A percentile compares a stretch with the other conserved stretches of the same genome.
Conservation (phyloP, 2,888 invertebrate genomes). For the Acleris literana region DNA sequence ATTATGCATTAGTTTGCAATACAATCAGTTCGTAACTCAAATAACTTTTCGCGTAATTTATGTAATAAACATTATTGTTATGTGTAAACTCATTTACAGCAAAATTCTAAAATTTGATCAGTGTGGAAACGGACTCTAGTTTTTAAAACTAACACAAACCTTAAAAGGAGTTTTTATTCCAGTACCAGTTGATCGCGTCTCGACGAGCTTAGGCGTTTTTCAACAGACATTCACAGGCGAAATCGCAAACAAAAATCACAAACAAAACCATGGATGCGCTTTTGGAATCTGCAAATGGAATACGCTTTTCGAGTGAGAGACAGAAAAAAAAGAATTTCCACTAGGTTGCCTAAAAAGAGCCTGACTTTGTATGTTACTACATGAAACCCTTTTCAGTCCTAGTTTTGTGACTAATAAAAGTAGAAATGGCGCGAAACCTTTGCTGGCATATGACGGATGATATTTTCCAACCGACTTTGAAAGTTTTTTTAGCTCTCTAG, state of each 20-base stretch:
- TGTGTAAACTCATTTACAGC: too few species aligned
- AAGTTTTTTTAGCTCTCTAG: too few species aligned
- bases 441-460: constrained; percentile 12
- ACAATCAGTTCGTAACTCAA: background rate
- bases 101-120: too few species aligned
- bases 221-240: constrained; percentile 1
- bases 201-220: background rate
- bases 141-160: background rate
- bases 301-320: constrained; percentile 32
- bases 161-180: background rate
- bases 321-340: constrained; percentile 11
- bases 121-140: background rate
- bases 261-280: constrained; percentile 47
- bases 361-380: constrained; percentile 29
- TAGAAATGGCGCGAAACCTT: constrained; percentile 9
- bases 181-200: background rate
- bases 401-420: constrained; percentile 9
- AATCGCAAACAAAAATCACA: constrained; percentile 33
- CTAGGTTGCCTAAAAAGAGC: constrained; percentile 8
- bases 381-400: constrained; percentile 14
- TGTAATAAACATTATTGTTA: too few species aligned
- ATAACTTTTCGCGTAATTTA: too few species aligned
- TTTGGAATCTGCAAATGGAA: constrained; percentile 46
- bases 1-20: constrained; percentile 14
- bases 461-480: constrained; percentile 8